Evolutionary conservation across 2,113 vertebrate species (phyloP), one percentile per base, ranked within the genome.

Genomic region (Hiodon alosoides): DNA sequence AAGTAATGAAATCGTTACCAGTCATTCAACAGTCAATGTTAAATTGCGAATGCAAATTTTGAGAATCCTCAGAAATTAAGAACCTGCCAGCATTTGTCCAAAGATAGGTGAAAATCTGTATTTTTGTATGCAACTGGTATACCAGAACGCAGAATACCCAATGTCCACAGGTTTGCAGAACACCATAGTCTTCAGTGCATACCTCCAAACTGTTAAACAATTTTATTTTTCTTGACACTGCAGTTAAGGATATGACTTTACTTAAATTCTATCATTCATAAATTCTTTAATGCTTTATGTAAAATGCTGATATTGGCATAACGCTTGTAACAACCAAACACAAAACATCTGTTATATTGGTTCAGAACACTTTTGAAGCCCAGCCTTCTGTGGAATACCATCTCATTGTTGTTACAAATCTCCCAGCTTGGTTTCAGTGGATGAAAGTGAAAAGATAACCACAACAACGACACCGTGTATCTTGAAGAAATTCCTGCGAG

Each of bases 341-440:
- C 31, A 58, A 82, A 84, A 88, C 89, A 91, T 91, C 90, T 91
- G 90, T 87, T 86, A 86, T 83, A 84, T 60, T 77, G 80, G 81
- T 90, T 83, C 78, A 48, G 51, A 53, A 31, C 47, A 58, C 57
- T 55, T 75, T 60, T 72, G 48, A 69, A 78, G 70, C 77, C 78
- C 68, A 59, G 72, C 76, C 10, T 59, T 83, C 74, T 6, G 16
- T 47, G 16, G 77, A 67, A 67, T 59, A 55, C 52, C 70, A 81
- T 68, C 55, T 73, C 47, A 58, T 67, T 48, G 16, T 66, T 65
- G 69, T 72, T 73, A 71, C 79, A 80, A 78, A 81, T 74, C 79
- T 79, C 71, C 68, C n/a, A 11, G 68, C 74, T 67, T 75, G 68
- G 69, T 80, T 80, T 79, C 79, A 83, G 71, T 75, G 70, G 50